Percentiles rank a stretch among this genome's conserved stretches.
Conservation (phyloP, 2,113 vertebrate genomes). For the Saguinus midas region DNA sequence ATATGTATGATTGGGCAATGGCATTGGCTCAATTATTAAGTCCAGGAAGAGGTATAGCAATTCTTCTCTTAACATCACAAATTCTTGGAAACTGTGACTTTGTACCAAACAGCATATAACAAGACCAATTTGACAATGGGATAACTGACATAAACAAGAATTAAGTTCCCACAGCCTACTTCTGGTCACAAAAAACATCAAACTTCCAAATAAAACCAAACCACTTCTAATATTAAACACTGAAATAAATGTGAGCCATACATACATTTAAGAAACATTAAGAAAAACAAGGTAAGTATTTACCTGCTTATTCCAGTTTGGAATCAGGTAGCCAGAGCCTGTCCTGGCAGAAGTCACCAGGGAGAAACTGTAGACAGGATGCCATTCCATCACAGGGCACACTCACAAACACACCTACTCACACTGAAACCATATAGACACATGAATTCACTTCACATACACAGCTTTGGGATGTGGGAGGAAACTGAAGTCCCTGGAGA, state of each 20-base stretch:
- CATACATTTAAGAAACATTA: not conserved
- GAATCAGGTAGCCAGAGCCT: not conserved
- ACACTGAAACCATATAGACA: not conserved
- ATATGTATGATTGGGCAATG: not conserved
- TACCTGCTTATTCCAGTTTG: not conserved
- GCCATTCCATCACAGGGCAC: not conserved
- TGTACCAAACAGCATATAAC: not conserved
- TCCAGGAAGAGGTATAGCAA: not conserved
- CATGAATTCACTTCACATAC: not conserved
- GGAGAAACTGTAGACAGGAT: not conserved
- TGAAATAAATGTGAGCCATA: not conserved
- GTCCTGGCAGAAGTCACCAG: not conserved
- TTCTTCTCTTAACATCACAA: not conserved
- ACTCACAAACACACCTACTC: not conserved
- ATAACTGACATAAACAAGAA: not conserved
- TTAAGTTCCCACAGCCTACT: not conserved
- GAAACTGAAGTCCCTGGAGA: not conserved
- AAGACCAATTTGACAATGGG: not conserved
- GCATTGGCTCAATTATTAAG: not conserved
- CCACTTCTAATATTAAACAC: not conserved
- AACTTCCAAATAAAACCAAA: not conserved
- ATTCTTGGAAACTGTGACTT: not conserved
- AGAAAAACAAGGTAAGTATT: not conserved
- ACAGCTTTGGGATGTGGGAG: not conserved
- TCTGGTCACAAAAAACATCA: not conserved